phyloP scores from a whole-genome alignment of 2,888 invertebrate genomes.

The Lasioglossum lativentre region DNA sequence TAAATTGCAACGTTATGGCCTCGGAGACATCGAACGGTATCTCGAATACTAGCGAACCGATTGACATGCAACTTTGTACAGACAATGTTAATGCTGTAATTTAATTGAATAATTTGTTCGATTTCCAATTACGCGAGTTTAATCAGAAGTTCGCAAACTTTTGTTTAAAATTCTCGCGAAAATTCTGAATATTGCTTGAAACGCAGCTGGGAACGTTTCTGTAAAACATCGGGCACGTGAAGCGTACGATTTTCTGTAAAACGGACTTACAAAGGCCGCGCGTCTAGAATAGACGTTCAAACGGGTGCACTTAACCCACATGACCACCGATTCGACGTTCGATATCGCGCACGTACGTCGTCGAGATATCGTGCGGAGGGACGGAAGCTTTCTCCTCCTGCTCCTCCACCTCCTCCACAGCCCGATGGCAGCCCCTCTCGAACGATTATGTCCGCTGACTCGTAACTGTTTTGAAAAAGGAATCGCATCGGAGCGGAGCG shows the following conservation, averaged over 20 bases:
- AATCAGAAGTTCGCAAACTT: not conserved
- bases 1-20: not conserved
- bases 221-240: not conserved
- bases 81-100: not conserved
- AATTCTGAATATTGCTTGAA: not conserved
- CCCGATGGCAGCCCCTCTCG: not conserved
- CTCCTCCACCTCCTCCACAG: not conserved
- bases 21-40: not conserved
- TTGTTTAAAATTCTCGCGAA: not conserved
- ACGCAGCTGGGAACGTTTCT: not conserved
- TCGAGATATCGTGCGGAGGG: constrained; percentile 26
- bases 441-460: not conserved
- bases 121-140: not conserved
- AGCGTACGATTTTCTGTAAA: not conserved
- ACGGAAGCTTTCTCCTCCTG: not conserved
- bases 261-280: not conserved
- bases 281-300: not conserved
- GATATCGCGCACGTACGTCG: constrained; percentile 14
- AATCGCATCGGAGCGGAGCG: constrained; percentile 4
- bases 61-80: not conserved
- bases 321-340: constrained; percentile 51
- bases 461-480: constrained; percentile 28
- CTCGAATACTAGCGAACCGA: not conserved
- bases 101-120: not conserved
- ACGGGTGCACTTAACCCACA: constrained; percentile 47